Percentiles rank a stretch among this genome's conserved stretches.
phyloP scores from a whole-genome alignment of 2,113 vertebrate genomes.

The Isichthys henryi region DNA sequence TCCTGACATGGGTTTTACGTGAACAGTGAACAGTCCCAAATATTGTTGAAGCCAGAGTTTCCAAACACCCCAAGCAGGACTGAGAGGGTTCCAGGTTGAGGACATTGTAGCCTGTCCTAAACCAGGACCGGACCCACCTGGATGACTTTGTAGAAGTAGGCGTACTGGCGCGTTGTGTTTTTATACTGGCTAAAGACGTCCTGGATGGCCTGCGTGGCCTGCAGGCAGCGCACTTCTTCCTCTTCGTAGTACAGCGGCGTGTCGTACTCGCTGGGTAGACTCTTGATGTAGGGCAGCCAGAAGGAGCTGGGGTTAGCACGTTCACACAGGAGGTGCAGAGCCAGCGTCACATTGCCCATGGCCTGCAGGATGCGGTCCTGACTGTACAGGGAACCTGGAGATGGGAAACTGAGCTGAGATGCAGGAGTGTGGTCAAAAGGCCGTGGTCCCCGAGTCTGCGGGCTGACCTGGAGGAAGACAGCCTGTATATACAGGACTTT shows the following conservation, averaged over 20 bases:
- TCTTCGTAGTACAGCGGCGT: slow-evolving; percentile 91
- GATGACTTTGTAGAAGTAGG: slow-evolving; percentile 96
- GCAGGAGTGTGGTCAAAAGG: no score
- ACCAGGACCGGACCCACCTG: slow-evolving; percentile 66
- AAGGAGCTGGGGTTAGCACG: slow-evolving; percentile 73
- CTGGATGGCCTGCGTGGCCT: slow-evolving; percentile 86
- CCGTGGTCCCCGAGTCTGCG: no score
- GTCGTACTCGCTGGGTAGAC: slow-evolving; percentile 82
- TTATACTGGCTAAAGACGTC: slow-evolving; percentile 95
- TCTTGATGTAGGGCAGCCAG: slow-evolving; percentile 94
- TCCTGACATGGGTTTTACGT: background rate
- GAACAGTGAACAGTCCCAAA: background rate
- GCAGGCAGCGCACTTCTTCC: slow-evolving; percentile 82
- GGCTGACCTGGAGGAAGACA: background rate
- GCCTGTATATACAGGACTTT: background rate
- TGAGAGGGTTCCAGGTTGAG: background rate
- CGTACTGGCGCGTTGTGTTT: slow-evolving; percentile 94
- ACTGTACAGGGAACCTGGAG: slow-evolving; percentile 78
- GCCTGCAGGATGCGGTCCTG: slow-evolving; percentile 96
- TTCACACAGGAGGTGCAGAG: slow-evolving; percentile 91
- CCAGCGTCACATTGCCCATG: slow-evolving; percentile 94
- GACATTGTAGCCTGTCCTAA: background rate
- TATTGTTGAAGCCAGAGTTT: background rate
- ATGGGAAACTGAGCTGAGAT: slow-evolving; percentile 3
- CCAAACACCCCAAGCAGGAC: background rate